Evolutionary conservation across 1,140 invertebrate species (phyloP).

Genomic region (Doryteuthis pealeii): DNA sequence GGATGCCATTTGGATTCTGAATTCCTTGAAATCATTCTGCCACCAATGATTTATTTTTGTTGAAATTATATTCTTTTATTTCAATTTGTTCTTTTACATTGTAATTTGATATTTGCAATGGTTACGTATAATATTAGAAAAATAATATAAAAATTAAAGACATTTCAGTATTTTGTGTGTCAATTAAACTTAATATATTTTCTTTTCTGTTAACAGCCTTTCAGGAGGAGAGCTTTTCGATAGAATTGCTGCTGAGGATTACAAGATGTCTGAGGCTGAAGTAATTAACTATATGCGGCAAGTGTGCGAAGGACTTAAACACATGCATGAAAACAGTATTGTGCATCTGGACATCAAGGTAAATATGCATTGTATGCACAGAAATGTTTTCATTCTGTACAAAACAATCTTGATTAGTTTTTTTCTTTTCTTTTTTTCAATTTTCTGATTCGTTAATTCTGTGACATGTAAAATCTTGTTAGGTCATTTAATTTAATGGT

Average conservation of each 20-base stretch:
- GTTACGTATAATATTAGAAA: too few species aligned
- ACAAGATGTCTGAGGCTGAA: constrained; percentile 98
- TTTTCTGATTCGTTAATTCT: too few species aligned
- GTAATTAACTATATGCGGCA: constrained; percentile 99
- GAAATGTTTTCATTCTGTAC: not conserved
- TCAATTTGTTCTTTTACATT: too few species aligned
- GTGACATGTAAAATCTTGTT: not conserved
- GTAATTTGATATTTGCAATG: too few species aligned
- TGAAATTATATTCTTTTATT: too few species aligned
- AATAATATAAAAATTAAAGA: too few species aligned
- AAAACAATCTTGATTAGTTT: not conserved
- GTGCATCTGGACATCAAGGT: constrained; percentile 82
- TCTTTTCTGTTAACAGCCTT: constrained; percentile 69
- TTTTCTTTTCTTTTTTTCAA: not conserved
- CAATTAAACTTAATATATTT: too few species aligned
- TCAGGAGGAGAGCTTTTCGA: constrained; percentile 98
- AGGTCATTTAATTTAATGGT: not conserved
- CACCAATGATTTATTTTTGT: too few species aligned
- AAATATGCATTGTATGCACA: too few species aligned
- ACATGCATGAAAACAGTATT: constrained; percentile 99
- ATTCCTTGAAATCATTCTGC: too few species aligned
- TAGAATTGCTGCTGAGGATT: constrained; percentile 95
- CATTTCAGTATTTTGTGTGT: too few species aligned
- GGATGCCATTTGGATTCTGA: too few species aligned
- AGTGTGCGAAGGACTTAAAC: constrained; percentile 95